Evolutionary conservation across 92 coral and sea anemone genomes (phyloP), one percentile per base, ranked within the genome.

Genomic region (Meandrina meandrites): DNA sequence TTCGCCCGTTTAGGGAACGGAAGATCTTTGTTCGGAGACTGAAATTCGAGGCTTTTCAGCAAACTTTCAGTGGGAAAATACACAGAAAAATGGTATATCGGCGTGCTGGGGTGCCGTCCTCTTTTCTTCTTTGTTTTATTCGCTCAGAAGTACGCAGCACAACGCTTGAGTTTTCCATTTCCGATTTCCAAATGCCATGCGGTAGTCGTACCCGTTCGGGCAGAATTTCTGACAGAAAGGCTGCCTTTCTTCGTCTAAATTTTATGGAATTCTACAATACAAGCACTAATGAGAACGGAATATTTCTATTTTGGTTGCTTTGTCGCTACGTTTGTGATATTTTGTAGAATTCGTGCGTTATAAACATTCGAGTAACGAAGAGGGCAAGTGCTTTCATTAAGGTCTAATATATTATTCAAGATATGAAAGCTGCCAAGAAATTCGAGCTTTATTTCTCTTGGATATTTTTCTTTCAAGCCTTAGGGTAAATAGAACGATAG

Each of bases 331-430:
- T 17, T 24, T 56, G 62, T 84, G 80, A 54, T 53, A 27, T 73
- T 73, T 53, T n/a, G 27, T 35, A 56, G 79, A 84, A 84, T 84
- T 50, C 87, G 68, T 83, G 79, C 79, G 80, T 73, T 71, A 53
- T 32, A 82, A 79, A 79, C 83, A 35, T 79, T 57, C 83, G 70
- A 81, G 86, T 83, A 81, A 60, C 81, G 82, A 85, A 85, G 88
- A 85, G 82, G 88, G 82, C 88, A 76, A 85, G 58, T 58, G 66
- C 82, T 76, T 84, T 86, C 66, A 75, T 70, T 24, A 30, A 54
- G 89, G 89, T 75, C 93, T 94, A 94, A 94, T 94, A 76, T 94
- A 94, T 94, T 93, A 94, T 94, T 94, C 98, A 94, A 93, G 91
- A 89, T 93, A 87, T 80, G 89, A 83, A 94, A 91, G 94, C 91